Conservation (phyloP, 2,113 vertebrate genomes). For the Lamprologus lemairii region DNA sequence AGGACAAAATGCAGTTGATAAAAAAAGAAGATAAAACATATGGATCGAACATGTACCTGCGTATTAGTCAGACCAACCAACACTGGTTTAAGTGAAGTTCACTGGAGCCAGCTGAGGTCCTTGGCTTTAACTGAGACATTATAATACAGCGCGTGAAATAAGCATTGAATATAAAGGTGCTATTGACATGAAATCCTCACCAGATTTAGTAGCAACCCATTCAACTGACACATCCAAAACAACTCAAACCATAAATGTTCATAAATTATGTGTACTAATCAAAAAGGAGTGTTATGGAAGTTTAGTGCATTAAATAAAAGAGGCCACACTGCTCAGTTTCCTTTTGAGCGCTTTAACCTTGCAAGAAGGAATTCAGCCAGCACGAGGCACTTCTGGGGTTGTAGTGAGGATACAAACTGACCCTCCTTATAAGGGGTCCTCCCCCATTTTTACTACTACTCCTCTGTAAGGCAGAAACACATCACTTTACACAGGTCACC, state of each 20-base stretch:
- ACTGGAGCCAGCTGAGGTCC: accelerated
- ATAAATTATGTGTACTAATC: neutral
- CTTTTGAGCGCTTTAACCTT: neutral
- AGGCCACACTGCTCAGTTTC: neutral
- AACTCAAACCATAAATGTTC: neutral
- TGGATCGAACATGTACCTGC: neutral
- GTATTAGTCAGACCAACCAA: neutral
- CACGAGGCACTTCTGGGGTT: neutral
- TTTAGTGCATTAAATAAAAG: neutral
- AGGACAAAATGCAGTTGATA: neutral
- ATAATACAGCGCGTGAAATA: neutral
- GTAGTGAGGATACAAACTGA: neutral
- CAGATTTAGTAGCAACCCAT: neutral
- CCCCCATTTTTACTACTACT: neutral
- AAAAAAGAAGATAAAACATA: neutral
- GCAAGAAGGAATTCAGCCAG: neutral
- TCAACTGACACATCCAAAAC: neutral
- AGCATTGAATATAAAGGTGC: neutral
- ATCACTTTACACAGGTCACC: neutral
- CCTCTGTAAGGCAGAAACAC: neutral
- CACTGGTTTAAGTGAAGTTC: neutral
- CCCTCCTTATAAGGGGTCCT: neutral
- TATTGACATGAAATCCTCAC: neutral
- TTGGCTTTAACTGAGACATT: neutral
- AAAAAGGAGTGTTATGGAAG: neutral